Conservation (phyloP, 1,140 invertebrate species). For the Aphis gossypii region DNA sequence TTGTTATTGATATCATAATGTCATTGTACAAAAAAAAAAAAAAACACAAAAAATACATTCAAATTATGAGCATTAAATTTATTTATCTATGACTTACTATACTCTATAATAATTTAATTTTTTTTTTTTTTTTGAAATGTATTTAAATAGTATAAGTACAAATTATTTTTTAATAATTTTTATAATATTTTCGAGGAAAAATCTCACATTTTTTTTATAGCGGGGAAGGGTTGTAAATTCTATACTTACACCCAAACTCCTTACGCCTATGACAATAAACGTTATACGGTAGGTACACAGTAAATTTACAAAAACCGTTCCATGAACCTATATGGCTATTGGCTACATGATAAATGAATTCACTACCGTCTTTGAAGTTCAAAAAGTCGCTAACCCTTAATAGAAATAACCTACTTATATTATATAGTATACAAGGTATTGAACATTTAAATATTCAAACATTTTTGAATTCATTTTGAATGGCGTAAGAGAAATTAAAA, state of each 20-base stretch:
- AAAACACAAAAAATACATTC: neutral
- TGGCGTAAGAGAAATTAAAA: neutral
- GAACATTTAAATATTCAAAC: neutral
- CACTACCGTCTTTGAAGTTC: no score
- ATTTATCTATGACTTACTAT: neutral
- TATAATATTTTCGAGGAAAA: neutral
- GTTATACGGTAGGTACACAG: neutral
- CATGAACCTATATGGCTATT: neutral
- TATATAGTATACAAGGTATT: neutral
- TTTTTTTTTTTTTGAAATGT: neutral
- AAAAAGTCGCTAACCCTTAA: neutral
- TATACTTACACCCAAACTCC: neutral
- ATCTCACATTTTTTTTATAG: neutral
- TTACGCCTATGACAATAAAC: neutral
- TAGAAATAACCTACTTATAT: neutral
- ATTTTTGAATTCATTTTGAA: neutral
- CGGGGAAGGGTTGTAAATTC: neutral
- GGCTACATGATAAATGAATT: neutral
- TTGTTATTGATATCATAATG: no score
- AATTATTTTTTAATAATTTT: neutral
- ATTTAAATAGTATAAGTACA: neutral
- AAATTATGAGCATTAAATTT: neutral
- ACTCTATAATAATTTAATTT: neutral
- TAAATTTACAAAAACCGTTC: neutral
- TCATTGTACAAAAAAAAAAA: neutral